Conservation (phyloP, 2,888 invertebrate species). For the Tetanocera ferruginea region DNA sequence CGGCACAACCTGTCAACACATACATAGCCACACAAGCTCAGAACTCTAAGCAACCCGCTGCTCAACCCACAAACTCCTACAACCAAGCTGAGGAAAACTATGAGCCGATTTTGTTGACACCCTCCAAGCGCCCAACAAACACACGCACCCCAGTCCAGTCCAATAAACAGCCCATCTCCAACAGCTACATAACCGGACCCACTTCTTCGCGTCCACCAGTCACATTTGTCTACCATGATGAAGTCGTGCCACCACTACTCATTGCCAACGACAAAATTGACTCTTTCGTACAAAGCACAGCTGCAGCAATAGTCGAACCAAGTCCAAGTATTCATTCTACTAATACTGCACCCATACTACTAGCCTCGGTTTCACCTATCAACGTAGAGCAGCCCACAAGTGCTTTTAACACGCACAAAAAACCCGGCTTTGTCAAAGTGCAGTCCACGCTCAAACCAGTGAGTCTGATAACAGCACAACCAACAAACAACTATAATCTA, state of each 20-base stretch:
- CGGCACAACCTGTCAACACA: constrained; percentile 17
- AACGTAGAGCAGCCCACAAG: constrained; percentile 59
- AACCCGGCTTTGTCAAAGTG: constrained; percentile 65
- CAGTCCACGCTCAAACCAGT: constrained; percentile 73
- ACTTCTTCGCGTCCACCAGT: constrained; percentile 71
- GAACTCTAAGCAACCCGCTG: constrained; percentile 24
- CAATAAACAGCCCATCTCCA: constrained; percentile 67
- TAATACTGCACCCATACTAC: constrained; percentile 54
- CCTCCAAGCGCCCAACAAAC: constrained; percentile 51
- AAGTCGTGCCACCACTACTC: constrained; percentile 57
- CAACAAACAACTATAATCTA: constrained; percentile 67
- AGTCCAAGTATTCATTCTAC: constrained; percentile 54
- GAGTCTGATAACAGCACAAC: constrained; percentile 79
- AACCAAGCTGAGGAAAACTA: constrained; percentile 11
- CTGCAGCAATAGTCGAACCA: constrained; percentile 52
- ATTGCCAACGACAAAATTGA: constrained; percentile 65
- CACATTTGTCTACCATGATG: constrained; percentile 58
- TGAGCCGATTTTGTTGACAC: constrained; percentile 49
- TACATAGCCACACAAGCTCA: constrained; percentile 3
- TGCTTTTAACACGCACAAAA: constrained; percentile 55
- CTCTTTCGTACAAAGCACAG: constrained; percentile 61
- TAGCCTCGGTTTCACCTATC: constrained; percentile 63
- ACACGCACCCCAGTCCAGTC: constrained; percentile 39
- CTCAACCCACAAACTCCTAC: constrained; percentile 26
- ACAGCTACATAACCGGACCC: constrained; percentile 71